Conservation (phyloP, 2,113 vertebrate species). For the Prinia subflava region DNA sequence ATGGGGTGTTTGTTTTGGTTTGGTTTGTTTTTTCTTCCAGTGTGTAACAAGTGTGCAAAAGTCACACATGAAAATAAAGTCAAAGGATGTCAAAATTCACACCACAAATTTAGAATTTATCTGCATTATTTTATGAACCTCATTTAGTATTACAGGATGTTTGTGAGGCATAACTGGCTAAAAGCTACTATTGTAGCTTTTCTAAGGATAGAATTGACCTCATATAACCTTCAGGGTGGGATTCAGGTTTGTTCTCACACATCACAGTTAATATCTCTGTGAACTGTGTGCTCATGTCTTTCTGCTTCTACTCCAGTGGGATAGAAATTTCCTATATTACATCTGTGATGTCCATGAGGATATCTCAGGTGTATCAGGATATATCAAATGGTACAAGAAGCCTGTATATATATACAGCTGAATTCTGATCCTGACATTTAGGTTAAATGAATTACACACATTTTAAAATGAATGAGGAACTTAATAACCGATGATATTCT, state of each 20-base stretch:
- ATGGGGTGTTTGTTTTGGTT: fast-evolving
- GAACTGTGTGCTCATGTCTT: background rate
- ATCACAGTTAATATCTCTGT: background rate
- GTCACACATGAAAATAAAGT: background rate
- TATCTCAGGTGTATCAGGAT: background rate
- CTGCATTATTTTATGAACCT: background rate
- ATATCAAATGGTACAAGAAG: background rate
- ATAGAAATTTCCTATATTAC: background rate
- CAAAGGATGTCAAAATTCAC: background rate
- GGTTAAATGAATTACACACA: background rate
- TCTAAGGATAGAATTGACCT: background rate
- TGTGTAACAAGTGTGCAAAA: background rate
- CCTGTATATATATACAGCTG: background rate
- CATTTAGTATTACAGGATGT: background rate
- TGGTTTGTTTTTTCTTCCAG: background rate
- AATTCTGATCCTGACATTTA: background rate
- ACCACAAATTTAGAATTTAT: background rate
- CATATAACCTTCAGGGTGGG: background rate
- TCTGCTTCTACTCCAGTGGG: background rate
- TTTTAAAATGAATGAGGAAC: background rate
- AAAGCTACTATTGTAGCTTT: background rate
- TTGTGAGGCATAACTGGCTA: background rate
- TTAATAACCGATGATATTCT: background rate
- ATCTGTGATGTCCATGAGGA: fast-evolving
- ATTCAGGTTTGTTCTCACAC: background rate